A percentile compares a stretch with the other conserved stretches of the same genome.
Conservation (phyloP, 2,888 invertebrate species). For the Drosophila hamatofila region DNA sequence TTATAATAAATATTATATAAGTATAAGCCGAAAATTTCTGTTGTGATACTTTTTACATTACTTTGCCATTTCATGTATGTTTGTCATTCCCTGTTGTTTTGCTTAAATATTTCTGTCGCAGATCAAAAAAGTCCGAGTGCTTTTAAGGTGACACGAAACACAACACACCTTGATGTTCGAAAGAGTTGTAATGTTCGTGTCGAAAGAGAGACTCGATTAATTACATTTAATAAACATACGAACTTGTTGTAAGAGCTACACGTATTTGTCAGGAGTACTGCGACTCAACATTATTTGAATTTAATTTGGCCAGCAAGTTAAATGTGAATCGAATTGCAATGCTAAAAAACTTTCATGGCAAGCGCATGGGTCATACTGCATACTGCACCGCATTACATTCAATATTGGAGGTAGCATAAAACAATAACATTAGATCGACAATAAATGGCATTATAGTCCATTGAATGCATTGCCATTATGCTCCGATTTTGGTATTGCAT, state of each 20-base stretch:
- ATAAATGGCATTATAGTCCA: slow-evolving; percentile 19
- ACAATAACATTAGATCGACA: slow-evolving; percentile 20
- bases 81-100: too few species aligned
- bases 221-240: slow-evolving; percentile 6
- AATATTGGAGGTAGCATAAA: not conserved
- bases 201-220: slow-evolving; percentile 6
- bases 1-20: too few species aligned
- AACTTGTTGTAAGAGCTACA: not conserved
- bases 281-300: not conserved
- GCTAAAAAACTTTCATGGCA: not conserved
- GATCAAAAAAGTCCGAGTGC: too few species aligned
- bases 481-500: slow-evolving; percentile 1
- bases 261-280: not conserved
- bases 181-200: not conserved
- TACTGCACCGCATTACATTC: too few species aligned
- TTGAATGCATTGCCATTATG: slow-evolving; percentile 9
- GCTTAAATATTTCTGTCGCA: too few species aligned
- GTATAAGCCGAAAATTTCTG: too few species aligned
- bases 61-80: too few species aligned
- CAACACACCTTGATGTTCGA: not conserved
- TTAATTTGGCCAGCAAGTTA: not conserved
- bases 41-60: too few species aligned
- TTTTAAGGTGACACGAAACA: not conserved
- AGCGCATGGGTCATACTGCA: not conserved
- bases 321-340: not conserved